These are phyloP conservation scores for Plebejus argus DNA, from an alignment of 2,888 invertebrate species.

Conservation along the genomic window DNA sequence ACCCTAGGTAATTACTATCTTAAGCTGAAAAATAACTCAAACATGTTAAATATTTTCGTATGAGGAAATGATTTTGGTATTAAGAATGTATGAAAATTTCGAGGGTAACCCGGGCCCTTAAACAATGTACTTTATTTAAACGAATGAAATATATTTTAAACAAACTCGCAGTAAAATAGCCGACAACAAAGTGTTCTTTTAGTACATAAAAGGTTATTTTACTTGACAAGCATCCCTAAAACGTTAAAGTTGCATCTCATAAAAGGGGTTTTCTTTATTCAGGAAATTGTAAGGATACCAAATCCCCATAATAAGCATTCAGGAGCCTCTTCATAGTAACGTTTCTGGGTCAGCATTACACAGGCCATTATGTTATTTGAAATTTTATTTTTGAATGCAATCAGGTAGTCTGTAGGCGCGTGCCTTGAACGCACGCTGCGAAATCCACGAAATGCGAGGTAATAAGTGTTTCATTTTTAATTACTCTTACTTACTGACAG, in stretches of 20 bases:
- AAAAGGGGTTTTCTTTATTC: conserved; percentile 29
- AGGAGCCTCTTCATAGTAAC: neutral
- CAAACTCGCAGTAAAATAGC: conserved; percentile 1
- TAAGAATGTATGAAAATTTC: no score
- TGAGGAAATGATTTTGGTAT: no score
- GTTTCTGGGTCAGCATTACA: conserved; percentile 27
- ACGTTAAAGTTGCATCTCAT: conserved; percentile 25
- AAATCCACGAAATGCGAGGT: neutral
- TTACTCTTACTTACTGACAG: neutral
- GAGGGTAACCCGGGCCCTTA: no score
- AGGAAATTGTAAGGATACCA: conserved; percentile 28
- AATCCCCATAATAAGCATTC: conserved; percentile 29
- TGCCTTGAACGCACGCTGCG: conserved; percentile 9
- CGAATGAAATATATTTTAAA: neutral
- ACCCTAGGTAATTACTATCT: no score
- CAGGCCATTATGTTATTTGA: conserved; percentile 22
- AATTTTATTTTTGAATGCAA: conserved; percentile 22
- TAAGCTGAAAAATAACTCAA: no score
- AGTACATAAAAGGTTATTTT: conserved; percentile 12
- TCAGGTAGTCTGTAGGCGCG: conserved; percentile 10
- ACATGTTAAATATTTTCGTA: no score
- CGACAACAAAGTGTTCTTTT: neutral
- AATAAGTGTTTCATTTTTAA: neutral
- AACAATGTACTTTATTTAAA: neutral
- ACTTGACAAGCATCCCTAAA: conserved; percentile 8